Evolutionary conservation across 2,797 vertebrate species (phyloP).

Genomic region (Dallia pectoralis): DNA sequence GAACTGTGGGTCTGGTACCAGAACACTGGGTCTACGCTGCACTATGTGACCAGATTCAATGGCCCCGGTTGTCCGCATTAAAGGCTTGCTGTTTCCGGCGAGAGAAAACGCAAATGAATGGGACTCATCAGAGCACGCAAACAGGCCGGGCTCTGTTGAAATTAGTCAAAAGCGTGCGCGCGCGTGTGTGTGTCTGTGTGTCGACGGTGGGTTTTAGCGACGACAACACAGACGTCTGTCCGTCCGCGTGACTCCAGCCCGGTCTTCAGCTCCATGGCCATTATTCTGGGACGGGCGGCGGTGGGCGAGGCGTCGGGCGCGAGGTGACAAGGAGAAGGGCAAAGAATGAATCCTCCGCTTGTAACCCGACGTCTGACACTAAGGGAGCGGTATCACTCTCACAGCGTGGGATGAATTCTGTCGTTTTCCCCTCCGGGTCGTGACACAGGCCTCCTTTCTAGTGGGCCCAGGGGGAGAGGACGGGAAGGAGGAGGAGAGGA

Average conservation of each 20-base stretch:
- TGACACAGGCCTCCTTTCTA: constrained; percentile 66
- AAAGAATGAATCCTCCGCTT: constrained; percentile 71
- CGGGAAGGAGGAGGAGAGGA: constrained; percentile 46
- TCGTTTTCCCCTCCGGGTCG: constrained; percentile 63
- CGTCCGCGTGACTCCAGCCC: too few species aligned
- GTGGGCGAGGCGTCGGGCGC: constrained; percentile 64
- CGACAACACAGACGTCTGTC: too few species aligned
- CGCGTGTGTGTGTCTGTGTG: constrained; percentile 7
- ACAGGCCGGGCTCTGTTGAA: constrained; percentile 20
- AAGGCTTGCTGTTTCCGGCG: constrained; percentile 15
- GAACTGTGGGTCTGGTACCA: constrained; percentile 11
- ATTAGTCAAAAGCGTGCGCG: too few species aligned
- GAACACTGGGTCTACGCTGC: not conserved
- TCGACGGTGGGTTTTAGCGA: constrained; percentile 15
- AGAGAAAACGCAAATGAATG: constrained; percentile 6
- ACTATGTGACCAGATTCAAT: constrained; percentile 8
- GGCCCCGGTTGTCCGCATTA: not conserved
- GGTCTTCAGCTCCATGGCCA: constrained; percentile 50
- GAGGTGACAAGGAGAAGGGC: constrained; percentile 65
- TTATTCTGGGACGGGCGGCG: constrained; percentile 67
- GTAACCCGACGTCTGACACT: constrained; percentile 66
- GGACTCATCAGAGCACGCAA: constrained; percentile 26
- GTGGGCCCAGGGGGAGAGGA: constrained; percentile 29
- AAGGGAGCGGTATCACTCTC: constrained; percentile 63
- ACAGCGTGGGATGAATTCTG: constrained; percentile 70